Conservation (phyloP, 2,888 invertebrate genomes). For the Orchesellides sinensis region DNA sequence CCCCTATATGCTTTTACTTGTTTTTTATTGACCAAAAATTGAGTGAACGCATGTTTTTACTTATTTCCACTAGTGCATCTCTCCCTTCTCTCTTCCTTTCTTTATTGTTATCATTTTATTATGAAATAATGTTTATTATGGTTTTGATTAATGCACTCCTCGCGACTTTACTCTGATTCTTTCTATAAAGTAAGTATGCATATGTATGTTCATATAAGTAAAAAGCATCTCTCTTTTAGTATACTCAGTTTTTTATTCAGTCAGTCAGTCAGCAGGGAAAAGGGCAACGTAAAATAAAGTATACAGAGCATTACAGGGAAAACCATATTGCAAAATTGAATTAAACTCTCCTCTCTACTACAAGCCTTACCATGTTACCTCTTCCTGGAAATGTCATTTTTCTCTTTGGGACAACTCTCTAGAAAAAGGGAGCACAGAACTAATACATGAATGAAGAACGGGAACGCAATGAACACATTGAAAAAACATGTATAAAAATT, state of each 20-base stretch:
- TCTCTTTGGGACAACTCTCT: no score
- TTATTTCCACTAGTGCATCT: constrained; percentile 3
- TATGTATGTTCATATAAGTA: no score
- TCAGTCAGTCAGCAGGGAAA: constrained; percentile 33
- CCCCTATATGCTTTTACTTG: background rate
- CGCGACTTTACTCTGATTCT: no score
- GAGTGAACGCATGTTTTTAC: background rate
- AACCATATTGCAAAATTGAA: constrained; percentile 57
- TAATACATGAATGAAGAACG: background rate
- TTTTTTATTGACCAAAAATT: constrained; percentile 3
- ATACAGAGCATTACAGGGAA: no score
- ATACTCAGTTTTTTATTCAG: background rate
- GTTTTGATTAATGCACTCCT: constrained; percentile 51
- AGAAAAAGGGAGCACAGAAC: no score
- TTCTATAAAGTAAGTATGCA: no score
- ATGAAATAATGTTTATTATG: constrained; percentile 32
- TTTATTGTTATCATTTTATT: background rate
- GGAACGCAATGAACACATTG: constrained; percentile 26
- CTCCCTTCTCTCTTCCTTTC: background rate
- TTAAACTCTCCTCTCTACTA: constrained; percentile 22
- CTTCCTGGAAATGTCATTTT: constrained; percentile 10
- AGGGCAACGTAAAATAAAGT: constrained; percentile 12
- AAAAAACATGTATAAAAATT: constrained; percentile 1
- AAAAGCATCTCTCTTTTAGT: background rate
- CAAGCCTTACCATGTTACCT: no score